Conservation (phyloP, 2,113 vertebrate genomes). For the Engystomops pustulosus region DNA sequence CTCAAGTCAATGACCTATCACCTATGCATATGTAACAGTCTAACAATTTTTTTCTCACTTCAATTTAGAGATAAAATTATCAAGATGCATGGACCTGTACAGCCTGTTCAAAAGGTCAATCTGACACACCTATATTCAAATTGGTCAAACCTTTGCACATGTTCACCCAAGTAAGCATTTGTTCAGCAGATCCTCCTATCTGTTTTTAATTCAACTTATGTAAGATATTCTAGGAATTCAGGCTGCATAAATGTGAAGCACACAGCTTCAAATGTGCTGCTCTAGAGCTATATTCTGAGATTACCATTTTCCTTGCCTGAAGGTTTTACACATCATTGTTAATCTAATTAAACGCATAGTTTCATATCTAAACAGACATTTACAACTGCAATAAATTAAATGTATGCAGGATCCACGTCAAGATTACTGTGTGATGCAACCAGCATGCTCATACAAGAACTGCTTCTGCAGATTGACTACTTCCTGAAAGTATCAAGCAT, state of each 20-base stretch:
- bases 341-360: not conserved
- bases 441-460: not conserved
- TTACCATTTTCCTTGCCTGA: not conserved
- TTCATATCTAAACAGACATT: not conserved
- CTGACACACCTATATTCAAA: slow-evolving; percentile 14
- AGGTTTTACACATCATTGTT: not conserved
- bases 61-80: not conserved
- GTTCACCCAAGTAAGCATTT: not conserved
- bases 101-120: slow-evolving; percentile 7
- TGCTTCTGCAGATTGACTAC: too few species aligned
- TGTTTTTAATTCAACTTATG: not conserved
- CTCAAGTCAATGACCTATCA: too few species aligned
- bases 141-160: not conserved
- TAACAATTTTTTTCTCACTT: not conserved
- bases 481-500: too few species aligned
- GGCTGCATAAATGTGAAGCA: not conserved
- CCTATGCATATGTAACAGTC: too few species aligned
- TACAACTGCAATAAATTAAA: not conserved
- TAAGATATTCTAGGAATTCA: not conserved
- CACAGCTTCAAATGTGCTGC: not conserved
- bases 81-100: not conserved
- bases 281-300: not conserved
- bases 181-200: not conserved
- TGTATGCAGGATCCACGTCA: not conserved
- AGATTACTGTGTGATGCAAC: not conserved